Conservation (phyloP, 2,888 invertebrate species). For the Euzophera pinguis region DNA sequence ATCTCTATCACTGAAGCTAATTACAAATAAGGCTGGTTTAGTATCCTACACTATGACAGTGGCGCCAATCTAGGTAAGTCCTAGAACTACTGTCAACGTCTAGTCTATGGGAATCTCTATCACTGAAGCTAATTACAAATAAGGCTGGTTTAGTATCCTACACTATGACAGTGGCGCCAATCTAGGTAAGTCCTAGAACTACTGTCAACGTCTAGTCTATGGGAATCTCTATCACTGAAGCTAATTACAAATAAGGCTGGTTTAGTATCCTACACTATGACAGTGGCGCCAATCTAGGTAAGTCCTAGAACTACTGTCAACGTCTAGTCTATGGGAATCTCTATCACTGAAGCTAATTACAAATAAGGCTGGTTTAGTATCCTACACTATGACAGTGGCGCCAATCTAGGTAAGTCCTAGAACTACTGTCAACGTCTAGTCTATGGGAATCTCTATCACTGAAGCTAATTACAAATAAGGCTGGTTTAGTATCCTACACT, state of each 20-base stretch:
- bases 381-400: conserved; percentile 67
- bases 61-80: conserved; percentile 84
- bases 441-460: conserved; percentile 81
- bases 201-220: conserved; percentile 69
- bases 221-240: conserved; percentile 80
- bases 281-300: conserved; percentile 82
- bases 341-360: conserved; percentile 78
- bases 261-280: conserved; percentile 61
- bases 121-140: conserved; percentile 74
- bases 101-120: conserved; percentile 78
- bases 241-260: conserved; percentile 67
- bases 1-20: conserved; percentile 80
- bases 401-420: conserved; percentile 83
- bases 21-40: conserved; percentile 68
- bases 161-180: conserved; percentile 72
- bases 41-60: conserved; percentile 56
- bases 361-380: conserved; percentile 66
- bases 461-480: conserved; percentile 70
- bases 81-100: conserved; percentile 44
- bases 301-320: conserved; percentile 61
- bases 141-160: conserved; percentile 65
- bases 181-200: conserved; percentile 81
- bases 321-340: conserved; percentile 76
- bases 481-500: conserved; percentile 61
- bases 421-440: conserved; percentile 45